Conservation (phyloP, 2,113 vertebrate genomes). For the human region GRCh38 chr1:17874501-17875000, state of each 20-base stretch:
- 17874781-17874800: neutral
- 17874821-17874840: conserved; percentile 23
- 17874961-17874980: neutral
- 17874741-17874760: neutral
- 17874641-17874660: neutral
- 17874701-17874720: rapidly evolving
- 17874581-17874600: neutral
- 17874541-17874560: neutral
- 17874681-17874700: neutral
- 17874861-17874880: neutral
- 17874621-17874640: neutral
- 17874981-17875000: neutral
- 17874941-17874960: neutral
- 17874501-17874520: neutral
- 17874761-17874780: neutral
- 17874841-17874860: neutral
- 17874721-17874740: neutral
- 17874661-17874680: neutral
- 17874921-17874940: conserved; percentile 62
- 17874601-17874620: neutral
- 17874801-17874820: neutral
- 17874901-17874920: neutral
- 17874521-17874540: neutral
- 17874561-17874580: neutral
- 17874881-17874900: neutral